phyloP scores from a whole-genome alignment of 92 coral and sea anemone genomes.

The Palythoa grandis region DNA sequence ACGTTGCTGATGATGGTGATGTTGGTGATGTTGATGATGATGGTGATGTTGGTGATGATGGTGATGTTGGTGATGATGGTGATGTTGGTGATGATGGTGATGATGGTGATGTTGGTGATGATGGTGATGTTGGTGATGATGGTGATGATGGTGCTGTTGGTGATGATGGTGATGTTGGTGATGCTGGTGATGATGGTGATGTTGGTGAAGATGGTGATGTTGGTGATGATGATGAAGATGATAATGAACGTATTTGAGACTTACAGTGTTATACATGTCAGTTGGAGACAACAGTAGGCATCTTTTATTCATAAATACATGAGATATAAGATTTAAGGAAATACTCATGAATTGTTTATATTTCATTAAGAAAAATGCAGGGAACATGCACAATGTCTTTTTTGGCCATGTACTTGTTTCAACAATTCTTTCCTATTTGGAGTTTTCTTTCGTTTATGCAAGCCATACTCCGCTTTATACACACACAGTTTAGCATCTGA shows the following conservation, averaged over 20 bases:
- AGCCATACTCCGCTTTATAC: background rate
- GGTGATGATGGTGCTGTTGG: background rate
- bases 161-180: background rate
- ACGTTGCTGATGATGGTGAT: background rate
- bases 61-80: background rate
- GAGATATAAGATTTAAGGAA: too few species aligned
- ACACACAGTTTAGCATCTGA: background rate
- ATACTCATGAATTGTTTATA: too few species aligned
- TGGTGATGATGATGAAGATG: too few species aligned
- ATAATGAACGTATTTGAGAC: too few species aligned
- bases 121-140: background rate
- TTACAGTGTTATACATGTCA: too few species aligned
- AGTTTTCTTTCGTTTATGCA: background rate
- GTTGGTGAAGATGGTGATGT: too few species aligned
- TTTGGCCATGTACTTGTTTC: background rate
- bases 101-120: background rate
- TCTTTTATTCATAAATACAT: too few species aligned
- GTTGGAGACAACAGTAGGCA: too few species aligned
- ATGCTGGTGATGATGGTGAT: too few species aligned
- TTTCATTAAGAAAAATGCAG: too few species aligned
- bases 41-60: background rate
- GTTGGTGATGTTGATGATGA: background rate
- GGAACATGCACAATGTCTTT: too few species aligned
- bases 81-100: background rate
- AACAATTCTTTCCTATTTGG: background rate